These are phyloP conservation scores for Cassiopea andromeda DNA, from an alignment of 30 jellyfish, hydroid and myxozoan species.

Conservation along the genomic window DNA sequence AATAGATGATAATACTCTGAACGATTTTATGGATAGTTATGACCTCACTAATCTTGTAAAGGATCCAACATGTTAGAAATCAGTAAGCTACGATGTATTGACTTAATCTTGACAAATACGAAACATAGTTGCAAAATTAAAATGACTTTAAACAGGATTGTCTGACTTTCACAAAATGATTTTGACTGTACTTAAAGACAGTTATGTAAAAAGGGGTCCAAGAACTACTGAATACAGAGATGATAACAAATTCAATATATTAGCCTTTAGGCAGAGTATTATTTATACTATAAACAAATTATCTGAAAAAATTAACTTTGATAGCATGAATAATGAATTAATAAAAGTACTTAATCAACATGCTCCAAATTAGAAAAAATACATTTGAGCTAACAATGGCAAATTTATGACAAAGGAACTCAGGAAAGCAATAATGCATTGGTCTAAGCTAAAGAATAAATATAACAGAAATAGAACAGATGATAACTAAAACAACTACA, in stretches of 20 bases:
- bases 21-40: no score
- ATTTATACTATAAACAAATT: neutral
- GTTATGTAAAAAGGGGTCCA: neutral
- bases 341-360: neutral
- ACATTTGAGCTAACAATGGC: neutral
- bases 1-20: no score
- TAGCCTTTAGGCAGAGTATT: neutral
- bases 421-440: neutral
- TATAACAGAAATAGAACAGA: neutral
- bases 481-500: neutral
- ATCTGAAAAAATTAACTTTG: neutral
- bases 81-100: neutral
- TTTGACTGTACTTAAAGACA: neutral
- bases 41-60: neutral
- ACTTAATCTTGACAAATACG: neutral
- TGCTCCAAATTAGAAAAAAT: neutral
- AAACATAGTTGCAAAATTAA: no score
- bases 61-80: neutral
- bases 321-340: neutral
- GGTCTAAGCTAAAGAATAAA: neutral
- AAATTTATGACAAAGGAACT: neutral
- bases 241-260: neutral
- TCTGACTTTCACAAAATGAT: neutral
- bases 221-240: neutral
- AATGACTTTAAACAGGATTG: neutral